Conservation (phyloP, 2,888 invertebrate genomes). For the Orchestes rusci region DNA sequence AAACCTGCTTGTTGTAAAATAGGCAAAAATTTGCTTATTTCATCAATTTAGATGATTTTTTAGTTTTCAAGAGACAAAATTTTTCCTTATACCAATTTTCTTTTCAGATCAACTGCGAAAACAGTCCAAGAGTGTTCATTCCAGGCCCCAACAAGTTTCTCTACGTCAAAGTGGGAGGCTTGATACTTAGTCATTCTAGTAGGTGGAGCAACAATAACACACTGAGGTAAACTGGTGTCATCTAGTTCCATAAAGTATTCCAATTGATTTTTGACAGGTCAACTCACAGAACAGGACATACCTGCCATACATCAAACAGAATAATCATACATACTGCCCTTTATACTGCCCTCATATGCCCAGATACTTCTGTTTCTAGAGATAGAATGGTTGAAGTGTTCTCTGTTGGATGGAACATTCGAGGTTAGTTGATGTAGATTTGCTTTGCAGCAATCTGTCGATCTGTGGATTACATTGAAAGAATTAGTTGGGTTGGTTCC, state of each 20-base stretch:
- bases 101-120: conserved; percentile 68
- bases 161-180: conserved; percentile 70
- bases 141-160: conserved; percentile 68
- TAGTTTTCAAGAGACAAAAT: too few species aligned
- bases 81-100: neutral
- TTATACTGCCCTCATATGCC: conserved; percentile 54
- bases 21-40: neutral
- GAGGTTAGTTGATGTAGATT: conserved; percentile 29
- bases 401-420: conserved; percentile 69
- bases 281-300: conserved; percentile 14
- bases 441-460: too few species aligned
- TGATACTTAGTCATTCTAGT: conserved; percentile 42
- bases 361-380: conserved; percentile 47
- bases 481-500: too few species aligned
- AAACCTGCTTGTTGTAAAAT: neutral
- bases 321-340: conserved; percentile 61
- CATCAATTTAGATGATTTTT: too few species aligned
- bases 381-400: conserved; percentile 71
- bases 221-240: conserved; percentile 38
- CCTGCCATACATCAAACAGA: conserved; percentile 69
- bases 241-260: neutral
- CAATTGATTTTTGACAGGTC: conserved; percentile 6
- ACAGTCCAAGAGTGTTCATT: conserved; percentile 73
- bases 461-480: too few species aligned
- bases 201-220: conserved; percentile 54